Base-by-base conservation (phyloP, 2,888 invertebrate species). In the Agriopis marginaria region DNA sequence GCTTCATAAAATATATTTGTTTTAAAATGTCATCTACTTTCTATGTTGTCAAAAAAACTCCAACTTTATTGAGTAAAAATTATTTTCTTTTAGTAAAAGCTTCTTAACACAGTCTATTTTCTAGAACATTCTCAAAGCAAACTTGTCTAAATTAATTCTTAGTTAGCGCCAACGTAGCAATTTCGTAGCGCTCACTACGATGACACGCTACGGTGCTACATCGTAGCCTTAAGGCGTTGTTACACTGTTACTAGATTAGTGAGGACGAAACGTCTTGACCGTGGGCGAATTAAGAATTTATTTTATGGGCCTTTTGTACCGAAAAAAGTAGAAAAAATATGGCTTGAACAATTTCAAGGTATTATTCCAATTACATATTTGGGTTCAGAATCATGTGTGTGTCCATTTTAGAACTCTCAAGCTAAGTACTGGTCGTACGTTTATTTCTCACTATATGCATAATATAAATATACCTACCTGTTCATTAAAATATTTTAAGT, bases 191-290 rank as follows among this genome's bases (percentile, higher is more conserved):
- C 75, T 71, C 77, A 77, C 77, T 71, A 83, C 80, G 80, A 64
- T 77, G 76, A 77, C 69, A 65, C 70, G 74, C 77, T 79, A 79
- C 79, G 77, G 60, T 40, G 76, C 75, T 76, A 77, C 75, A 73
- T 70, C 81, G 78, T 85, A 85, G 87, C 89, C 86, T 82, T 76
- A 81, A 84, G 88, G 85, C 86, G 83, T 81, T 82, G 85, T 86
- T 86, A 87, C 77, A 78, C 83, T 73, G 82, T 88, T 82, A 86
- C 85, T 83, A 83, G 85, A 88, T 88, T 86, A 86, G 82, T 79
- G 84, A 80, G 81, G 81, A 86, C 86, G 85, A 76, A 82, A 80
- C 83, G 82, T 87, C 89, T 89, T 89, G 89, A 89, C 89, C 88
- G 17, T 44, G 64, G 54, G n/a, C 61, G 56, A 9, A 56, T 17